These are phyloP conservation scores for Odontamblyopus rebecca DNA, from an alignment of 2,797 vertebrate species.

Conservation along the genomic window DNA sequence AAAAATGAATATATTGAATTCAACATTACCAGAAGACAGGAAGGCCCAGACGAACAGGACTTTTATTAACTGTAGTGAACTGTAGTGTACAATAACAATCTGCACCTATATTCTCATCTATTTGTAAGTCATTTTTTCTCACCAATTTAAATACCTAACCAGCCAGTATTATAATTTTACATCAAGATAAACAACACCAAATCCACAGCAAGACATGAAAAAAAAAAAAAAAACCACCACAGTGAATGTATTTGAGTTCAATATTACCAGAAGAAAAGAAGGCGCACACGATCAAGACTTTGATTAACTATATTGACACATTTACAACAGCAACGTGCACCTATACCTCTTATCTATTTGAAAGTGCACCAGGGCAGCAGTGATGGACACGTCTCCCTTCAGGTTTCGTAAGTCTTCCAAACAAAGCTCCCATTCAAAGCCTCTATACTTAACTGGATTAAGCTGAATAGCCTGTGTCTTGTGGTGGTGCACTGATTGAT, in stretches of 20 bases:
- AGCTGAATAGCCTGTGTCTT: slow-evolving; percentile 33
- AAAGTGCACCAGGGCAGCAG: slow-evolving; percentile 29
- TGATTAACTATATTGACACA: neutral
- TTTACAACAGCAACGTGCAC: neutral
- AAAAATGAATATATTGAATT: no score
- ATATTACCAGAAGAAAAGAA: no score
- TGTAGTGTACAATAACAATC: neutral
- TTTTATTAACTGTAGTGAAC: neutral
- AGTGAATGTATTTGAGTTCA: neutral
- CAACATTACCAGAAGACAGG: no score
- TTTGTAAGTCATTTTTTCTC: slow-evolving; percentile 25
- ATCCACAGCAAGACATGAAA: neutral
- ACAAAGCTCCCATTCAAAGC: slow-evolving; percentile 41
- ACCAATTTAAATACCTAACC: slow-evolving; percentile 26
- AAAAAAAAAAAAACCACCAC: no score
- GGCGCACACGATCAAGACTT: no score
- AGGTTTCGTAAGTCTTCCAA: slow-evolving; percentile 31
- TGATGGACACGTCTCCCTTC: slow-evolving; percentile 22
- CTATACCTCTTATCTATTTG: neutral
- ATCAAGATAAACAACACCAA: neutral
- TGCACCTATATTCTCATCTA: no score
- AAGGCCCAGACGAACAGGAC: no score
- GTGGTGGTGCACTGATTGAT: slow-evolving; percentile 28
- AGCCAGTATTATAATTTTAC: neutral
- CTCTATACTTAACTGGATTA: slow-evolving; percentile 48